Conservation (phyloP, 2,113 vertebrate genomes). For the Phaethornis superciliosus region DNA sequence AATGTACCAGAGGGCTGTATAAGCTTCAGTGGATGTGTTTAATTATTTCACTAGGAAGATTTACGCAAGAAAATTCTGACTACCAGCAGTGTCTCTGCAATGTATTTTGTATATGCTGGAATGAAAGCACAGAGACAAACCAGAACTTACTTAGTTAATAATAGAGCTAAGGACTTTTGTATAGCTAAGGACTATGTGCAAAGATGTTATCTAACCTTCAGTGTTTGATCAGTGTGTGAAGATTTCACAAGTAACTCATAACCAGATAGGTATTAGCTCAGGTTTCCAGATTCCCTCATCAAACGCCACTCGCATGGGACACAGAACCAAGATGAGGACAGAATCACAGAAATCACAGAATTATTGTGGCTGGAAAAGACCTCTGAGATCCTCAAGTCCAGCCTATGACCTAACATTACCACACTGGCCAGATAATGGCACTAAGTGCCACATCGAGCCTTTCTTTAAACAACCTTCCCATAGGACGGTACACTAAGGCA, state of each 20-base stretch:
- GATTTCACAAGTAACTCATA: neutral
- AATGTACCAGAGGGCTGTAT: neutral
- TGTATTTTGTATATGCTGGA: neutral
- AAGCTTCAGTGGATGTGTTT: neutral
- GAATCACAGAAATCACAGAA: too few relatives aligned
- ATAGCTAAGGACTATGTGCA: neutral
- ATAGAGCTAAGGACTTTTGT: neutral
- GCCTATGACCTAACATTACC: too few relatives aligned
- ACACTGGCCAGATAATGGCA: too few relatives aligned
- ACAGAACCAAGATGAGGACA: neutral
- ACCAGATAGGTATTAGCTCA: neutral
- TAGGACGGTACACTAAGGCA: neutral
- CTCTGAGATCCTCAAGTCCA: too few relatives aligned
- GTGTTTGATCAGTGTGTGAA: neutral
- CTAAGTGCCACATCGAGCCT: too few relatives aligned
- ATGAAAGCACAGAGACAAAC: conserved; percentile 18
- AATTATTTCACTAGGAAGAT: neutral
- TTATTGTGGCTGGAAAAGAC: too few relatives aligned
- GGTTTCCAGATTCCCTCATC: neutral
- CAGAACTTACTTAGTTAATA: neutral
- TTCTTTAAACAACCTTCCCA: too few relatives aligned
- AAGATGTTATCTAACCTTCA: neutral
- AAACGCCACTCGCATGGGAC: neutral
- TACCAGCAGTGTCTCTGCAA: neutral
- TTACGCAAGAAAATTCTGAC: neutral